Conservation (phyloP, 2,113 vertebrate genomes). For the Sinosuthora webbiana region DNA sequence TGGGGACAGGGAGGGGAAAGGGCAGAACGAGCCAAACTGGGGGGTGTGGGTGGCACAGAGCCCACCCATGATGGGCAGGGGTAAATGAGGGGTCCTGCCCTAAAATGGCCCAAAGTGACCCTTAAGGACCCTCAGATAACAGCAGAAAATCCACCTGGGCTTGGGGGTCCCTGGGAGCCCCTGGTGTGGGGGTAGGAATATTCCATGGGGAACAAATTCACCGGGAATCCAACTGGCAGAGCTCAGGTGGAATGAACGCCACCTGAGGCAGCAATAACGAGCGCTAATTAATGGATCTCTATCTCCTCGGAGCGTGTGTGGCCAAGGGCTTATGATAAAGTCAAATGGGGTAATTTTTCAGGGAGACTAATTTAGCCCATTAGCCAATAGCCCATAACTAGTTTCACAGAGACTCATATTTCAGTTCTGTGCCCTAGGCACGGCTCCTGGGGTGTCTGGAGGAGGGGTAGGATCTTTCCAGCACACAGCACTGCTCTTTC, state of each 20-base stretch:
- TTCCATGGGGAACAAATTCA: not conserved
- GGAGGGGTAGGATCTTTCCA: not conserved
- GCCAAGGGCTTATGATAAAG: not conserved
- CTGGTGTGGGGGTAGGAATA: accelerated
- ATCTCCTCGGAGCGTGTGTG: not conserved
- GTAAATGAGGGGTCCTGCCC: not conserved
- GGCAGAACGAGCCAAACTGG: accelerated
- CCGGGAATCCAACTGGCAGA: not conserved
- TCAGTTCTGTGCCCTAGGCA: not conserved
- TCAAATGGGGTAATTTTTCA: not conserved
- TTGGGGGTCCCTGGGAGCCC: too few relatives aligned
- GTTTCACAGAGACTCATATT: not conserved
- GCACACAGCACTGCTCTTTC: accelerated
- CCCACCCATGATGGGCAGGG: accelerated
- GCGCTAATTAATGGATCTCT: not conserved
- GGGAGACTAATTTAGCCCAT: not conserved
- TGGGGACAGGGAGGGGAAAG: not conserved
- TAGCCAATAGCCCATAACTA: not conserved
- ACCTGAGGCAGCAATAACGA: not conserved
- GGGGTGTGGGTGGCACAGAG: not conserved
- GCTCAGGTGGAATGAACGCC: accelerated
- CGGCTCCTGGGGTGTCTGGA: accelerated
- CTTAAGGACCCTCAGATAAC: accelerated
- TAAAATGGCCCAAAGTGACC: not conserved
- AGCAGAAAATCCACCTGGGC: not conserved